These are phyloP conservation scores for Neoascia interrupta DNA, from an alignment of 2,888 invertebrate genomes.

Conservation along the genomic window DNA sequence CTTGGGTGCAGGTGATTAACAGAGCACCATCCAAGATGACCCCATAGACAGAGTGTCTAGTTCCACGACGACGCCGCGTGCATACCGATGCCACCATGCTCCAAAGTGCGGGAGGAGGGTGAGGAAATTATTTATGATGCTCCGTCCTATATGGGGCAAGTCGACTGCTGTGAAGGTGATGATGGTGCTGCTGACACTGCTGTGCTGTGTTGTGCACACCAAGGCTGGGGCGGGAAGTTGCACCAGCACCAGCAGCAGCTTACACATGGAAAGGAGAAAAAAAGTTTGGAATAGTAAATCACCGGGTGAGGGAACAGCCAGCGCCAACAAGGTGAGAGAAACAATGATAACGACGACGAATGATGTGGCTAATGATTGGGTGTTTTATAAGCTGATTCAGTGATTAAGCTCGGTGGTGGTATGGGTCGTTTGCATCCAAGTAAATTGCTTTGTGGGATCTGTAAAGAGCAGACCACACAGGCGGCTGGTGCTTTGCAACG, in stretches of 20 bases:
- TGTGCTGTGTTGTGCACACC: slow-evolving; percentile 17
- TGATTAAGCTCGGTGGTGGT: slow-evolving; percentile 41
- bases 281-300: slow-evolving; percentile 65
- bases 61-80: slow-evolving; percentile 32
- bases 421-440: slow-evolving; percentile 55
- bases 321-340: slow-evolving; percentile 51
- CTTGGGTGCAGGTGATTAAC: slow-evolving; percentile 67
- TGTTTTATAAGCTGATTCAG: slow-evolving; percentile 65
- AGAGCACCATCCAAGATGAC: slow-evolving; percentile 64
- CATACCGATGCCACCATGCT: slow-evolving; percentile 4
- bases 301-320: slow-evolving; percentile 45
- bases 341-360: slow-evolving; percentile 61
- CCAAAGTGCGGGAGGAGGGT: slow-evolving; percentile 3
- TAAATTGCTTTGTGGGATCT: slow-evolving; percentile 12
- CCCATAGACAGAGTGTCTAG: slow-evolving; percentile 69
- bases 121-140: slow-evolving; percentile 62
- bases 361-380: slow-evolving; percentile 67
- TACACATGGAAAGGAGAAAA: slow-evolving; percentile 20
- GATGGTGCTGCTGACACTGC: slow-evolving; percentile 53
- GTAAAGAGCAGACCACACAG: slow-evolving; percentile 64
- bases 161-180: slow-evolving; percentile 69
- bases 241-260: neutral
- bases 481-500: no score
- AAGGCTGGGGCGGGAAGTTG: neutral
- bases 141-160: slow-evolving; percentile 60